Base-by-base conservation (phyloP, 2,888 invertebrate species). In the Thelaira solivaga region DNA sequence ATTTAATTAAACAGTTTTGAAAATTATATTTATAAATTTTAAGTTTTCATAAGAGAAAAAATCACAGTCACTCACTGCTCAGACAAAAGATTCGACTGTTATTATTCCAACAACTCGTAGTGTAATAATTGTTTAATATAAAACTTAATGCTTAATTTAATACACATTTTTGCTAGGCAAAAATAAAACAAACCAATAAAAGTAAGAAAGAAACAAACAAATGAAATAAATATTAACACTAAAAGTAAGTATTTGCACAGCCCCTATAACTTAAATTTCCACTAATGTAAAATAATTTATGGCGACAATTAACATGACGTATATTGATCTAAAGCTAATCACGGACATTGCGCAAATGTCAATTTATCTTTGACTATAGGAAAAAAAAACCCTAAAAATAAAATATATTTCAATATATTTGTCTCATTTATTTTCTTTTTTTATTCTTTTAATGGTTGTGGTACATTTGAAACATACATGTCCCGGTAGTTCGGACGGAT, bases 281-380 rank as follows among this genome's bases (percentile, higher is more conserved):
- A 24, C 61, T 76, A 72, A 73, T 77, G 72, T 77, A 73, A 59
- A 68, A 68, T 73, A 77, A 77, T 73, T 73, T 73, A 77, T 77
- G 57, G 77, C 73, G 73, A 73, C 72, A 77, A 77, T 77, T 77
- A 77, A 77, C 77, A 77, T 77, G 77, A 73, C 73, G 72, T 77
- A 68, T 57, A 64, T 73, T 69, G 77, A 78, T 78, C 73, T 59
- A 61, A 73, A 78, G 51, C 73, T 73, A 78, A 78, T 73, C 73
- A 74, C 68, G 64, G 77, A 65, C 77, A 78, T 53, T 73, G 62
- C 62, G 68, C 62, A 73, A 77, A 64, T 68, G 73, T 51, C 77
- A 73, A 68, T 77, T 77, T 77, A 73, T 73, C 72, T 73, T 68
- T 57, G 73, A 39, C 47, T 73, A 64, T 57, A 72, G 7, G 51